These are phyloP conservation scores for Myotis brandtii DNA, from an alignment of 2,113 vertebrate species.

Conservation along the genomic window DNA sequence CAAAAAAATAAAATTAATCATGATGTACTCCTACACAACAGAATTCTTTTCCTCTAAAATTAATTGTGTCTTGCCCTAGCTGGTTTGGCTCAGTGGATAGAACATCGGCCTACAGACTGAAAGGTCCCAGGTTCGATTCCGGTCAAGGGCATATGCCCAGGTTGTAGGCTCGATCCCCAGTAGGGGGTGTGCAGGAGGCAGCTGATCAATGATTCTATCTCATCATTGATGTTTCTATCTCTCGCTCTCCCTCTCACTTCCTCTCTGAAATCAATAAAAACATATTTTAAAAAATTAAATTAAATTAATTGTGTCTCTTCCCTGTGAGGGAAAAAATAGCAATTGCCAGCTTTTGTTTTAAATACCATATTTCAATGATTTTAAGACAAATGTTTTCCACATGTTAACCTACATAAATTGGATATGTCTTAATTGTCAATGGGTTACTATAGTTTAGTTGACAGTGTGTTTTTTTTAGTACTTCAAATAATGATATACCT, in stretches of 20 bases:
- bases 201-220: no score
- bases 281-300: no score
- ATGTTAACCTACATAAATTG: neutral
- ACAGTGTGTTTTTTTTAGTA: neutral
- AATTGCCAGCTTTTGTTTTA: slow-evolving; percentile 25
- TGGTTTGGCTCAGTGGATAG: no score
- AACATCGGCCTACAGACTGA: no score
- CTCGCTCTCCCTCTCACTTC: no score
- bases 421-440: neutral
- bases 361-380: neutral
- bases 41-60: neutral
- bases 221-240: no score
- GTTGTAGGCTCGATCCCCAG: no score
- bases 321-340: neutral
- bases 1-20: neutral
- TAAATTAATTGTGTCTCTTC: neutral
- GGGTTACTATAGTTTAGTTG: neutral
- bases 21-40: neutral
- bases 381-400: neutral
- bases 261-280: no score
- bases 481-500: neutral
- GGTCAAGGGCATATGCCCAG: no score
- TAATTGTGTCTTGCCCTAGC: neutral
- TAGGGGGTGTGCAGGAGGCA: no score
- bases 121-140: no score